phyloP scores from a whole-genome alignment of 1,140 invertebrate genomes.

The Drosophila chauvacae region DNA sequence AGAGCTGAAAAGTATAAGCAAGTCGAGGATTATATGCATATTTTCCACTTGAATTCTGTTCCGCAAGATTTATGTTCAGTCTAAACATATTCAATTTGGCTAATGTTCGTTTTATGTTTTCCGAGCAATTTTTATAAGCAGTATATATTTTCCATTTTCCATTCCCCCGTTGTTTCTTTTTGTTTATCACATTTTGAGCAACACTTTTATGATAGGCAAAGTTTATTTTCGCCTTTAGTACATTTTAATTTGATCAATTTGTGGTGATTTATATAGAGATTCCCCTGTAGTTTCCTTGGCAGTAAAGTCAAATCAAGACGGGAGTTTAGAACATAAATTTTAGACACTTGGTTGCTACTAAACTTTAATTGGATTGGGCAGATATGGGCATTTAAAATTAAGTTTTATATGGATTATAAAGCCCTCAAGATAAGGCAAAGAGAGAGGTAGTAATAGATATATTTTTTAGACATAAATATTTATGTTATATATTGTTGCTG shows the following conservation, averaged over 20 bases:
- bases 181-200: constrained; percentile 37
- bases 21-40: constrained; percentile 4
- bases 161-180: not conserved
- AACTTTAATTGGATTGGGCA: constrained; percentile 10
- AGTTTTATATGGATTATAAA: constrained; percentile 1
- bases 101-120: constrained; percentile 68
- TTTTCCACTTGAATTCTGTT: constrained; percentile 27
- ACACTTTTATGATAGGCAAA: constrained; percentile 6
- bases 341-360: not conserved
- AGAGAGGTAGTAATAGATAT: not conserved
- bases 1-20: constrained; percentile 3
- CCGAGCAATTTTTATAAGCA: constrained; percentile 45
- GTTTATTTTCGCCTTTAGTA: constrained; percentile 41
- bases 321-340: not conserved
- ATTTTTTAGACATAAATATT: not conserved
- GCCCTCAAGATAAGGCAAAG: not conserved
- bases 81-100: constrained; percentile 62
- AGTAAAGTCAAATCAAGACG: constrained; percentile 2
- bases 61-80: constrained; percentile 56
- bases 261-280: constrained; percentile 33
- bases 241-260: constrained; percentile 65
- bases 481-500: not conserved
- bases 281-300: constrained; percentile 22
- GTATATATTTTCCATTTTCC: constrained; percentile 17
- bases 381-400: not conserved